Evolutionary conservation across 2,888 invertebrate species (phyloP).

Genomic region (Agrochola circellaris): DNA sequence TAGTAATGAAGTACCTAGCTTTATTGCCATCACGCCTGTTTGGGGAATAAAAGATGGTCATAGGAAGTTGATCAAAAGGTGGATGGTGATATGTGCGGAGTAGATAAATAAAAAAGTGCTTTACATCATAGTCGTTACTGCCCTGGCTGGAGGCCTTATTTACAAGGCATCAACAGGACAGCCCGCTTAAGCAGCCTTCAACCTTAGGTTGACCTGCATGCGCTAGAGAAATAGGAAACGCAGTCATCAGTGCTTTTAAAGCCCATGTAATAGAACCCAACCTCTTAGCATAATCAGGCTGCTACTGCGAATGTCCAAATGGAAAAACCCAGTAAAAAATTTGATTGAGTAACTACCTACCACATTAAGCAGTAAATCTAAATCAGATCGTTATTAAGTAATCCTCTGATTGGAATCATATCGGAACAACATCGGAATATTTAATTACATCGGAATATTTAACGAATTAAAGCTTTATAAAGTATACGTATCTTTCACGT

Average conservation of each 20-base stretch:
- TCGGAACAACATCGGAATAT: constrained; percentile 29
- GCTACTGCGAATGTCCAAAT: background rate
- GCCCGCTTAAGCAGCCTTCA: background rate
- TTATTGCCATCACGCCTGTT: no score
- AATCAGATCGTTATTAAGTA: constrained; percentile 11
- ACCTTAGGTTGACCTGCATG: background rate
- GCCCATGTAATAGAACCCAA: background rate
- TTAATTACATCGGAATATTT: constrained; percentile 32
- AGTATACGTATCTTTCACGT: constrained; percentile 18
- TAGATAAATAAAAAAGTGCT: background rate
- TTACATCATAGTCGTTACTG: background rate
- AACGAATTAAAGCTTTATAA: constrained; percentile 22
- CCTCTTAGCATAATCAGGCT: background rate
- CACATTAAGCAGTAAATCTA: constrained; percentile 7
- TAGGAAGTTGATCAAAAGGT: no score
- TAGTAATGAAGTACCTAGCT: no score
- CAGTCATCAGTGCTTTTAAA: background rate
- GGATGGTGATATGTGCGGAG: background rate
- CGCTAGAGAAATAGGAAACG: background rate
- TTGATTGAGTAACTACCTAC: background rate
- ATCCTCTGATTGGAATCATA: constrained; percentile 31
- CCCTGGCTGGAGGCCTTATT: background rate
- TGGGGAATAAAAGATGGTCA: no score
- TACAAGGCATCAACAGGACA: background rate
- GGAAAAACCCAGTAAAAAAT: constrained; percentile 5